A percentile compares a stretch with the other conserved stretches of the same genome.
Conservation (phyloP, 2,113 vertebrate genomes). For the Coturnix japonica region DNA sequence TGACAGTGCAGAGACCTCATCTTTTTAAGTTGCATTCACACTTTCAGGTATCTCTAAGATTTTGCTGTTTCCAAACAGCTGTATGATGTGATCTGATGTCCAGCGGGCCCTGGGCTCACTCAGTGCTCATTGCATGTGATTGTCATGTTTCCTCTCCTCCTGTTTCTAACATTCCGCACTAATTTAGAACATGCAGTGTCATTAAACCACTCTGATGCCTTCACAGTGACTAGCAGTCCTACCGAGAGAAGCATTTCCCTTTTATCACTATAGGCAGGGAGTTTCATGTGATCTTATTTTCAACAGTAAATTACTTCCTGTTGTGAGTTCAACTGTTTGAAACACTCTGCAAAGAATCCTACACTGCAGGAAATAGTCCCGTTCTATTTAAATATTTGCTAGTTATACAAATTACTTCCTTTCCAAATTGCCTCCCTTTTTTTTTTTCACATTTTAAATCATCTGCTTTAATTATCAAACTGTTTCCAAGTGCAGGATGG, state of each 20-base stretch:
- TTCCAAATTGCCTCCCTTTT: conserved; percentile 52
- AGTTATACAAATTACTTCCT: conserved; percentile 65
- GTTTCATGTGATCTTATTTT: conserved; percentile 67
- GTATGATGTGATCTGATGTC: not conserved
- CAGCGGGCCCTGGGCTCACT: not conserved
- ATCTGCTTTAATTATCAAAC: conserved; percentile 47
- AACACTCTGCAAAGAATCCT: conserved; percentile 50
- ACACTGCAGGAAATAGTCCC: conserved; percentile 65
- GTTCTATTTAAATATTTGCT: conserved; percentile 72
- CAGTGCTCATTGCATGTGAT: not conserved
- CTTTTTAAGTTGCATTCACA: not conserved
- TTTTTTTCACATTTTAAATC: conserved; percentile 30
- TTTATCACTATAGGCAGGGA: conserved; percentile 47
- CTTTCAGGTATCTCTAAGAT: not conserved
- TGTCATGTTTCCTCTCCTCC: not conserved
- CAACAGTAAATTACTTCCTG: conserved; percentile 75
- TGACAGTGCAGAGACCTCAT: not conserved
- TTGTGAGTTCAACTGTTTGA: conserved; percentile 63
- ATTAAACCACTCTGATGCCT: not conserved
- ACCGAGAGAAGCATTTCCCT: conserved; percentile 59
- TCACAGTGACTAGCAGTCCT: conserved; percentile 11
- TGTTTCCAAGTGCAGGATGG: conserved; percentile 38
- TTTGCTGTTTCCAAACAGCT: not conserved
- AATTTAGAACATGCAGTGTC: not conserved
- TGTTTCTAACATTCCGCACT: not conserved